Base-by-base conservation (phyloP, 2,888 invertebrate species). In the Trypoxylon attenuatum region DNA sequence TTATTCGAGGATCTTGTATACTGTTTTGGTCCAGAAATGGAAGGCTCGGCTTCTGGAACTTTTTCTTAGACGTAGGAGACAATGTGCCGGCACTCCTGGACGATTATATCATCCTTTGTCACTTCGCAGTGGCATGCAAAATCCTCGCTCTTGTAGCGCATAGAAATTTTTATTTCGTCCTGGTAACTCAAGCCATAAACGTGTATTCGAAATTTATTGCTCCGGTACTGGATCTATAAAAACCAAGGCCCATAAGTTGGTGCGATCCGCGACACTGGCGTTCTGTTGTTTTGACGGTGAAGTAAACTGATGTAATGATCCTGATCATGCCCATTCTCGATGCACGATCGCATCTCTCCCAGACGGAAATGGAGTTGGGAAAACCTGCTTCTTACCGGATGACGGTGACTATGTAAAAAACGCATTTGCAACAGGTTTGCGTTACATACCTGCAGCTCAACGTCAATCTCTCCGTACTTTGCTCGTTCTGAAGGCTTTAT, bases 361-460 rank as follows among this genome's bases (percentile, higher is more conserved):
- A 46, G 61, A 67, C 67, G 70, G 76, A 74, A 74, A 76, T 61
- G 54, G 42, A 57, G 42, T 19, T 57, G 73, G 73, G 51, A 76
- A 74, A 76, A 74, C 74, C 76, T 76, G 63, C 49, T 70, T 67
- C 55, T 68, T 65, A 41, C 51, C 39, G 53, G 41, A 25, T 38
- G 56, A 29, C 64, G 50, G 27, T 25, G 69, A 58, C 56, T 41
- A 8, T 21, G 64, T 16, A 42, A 59, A 71, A 56, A 49, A 59
- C 38, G 47, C 25, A 63, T 69, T 61, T 47, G 50, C 43, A 29
- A 53, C 41, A 13, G 46, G 33, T 56, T 55, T 59, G 23, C 47
- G 45, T 43, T n/a, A 23, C 19, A 27, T 19, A 42, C 29, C 18
- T 18, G 46, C 33, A 13, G 41, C 13, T 56, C 8, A 5, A 8